Base-by-base conservation (phyloP, 1,140 invertebrate genomes). In the Cotesia chilonis region DNA sequence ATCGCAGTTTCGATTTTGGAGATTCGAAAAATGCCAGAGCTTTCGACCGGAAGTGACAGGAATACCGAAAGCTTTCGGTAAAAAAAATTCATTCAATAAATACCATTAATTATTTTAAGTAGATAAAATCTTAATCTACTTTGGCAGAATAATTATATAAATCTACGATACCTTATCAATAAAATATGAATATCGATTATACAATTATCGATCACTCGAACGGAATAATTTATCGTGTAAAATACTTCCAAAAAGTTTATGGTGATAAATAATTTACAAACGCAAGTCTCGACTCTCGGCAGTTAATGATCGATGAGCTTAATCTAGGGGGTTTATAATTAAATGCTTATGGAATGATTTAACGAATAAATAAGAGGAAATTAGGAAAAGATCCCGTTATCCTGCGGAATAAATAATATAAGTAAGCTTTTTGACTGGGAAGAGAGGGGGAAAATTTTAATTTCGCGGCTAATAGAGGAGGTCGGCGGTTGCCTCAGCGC, bases 401-500 rank as follows among this genome's bases (percentile, higher is more conserved):
- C 54, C 54, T 55, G 54, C 54, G 54, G 54, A 55, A 55, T 55
- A 55, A 17, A 55, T 55, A 55, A 55, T n/a, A n/a, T 55, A 14
- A 55, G 12, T n/a, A 5, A 55, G 12, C 54, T 55, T 55, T 55
- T 55, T 55, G n/a, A 55, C 6, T 9, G 10, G 10, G 10, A 47
- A 10, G 10, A 3, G 10, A 47, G 41, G 6, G 38, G 41, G 7
- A 47, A 47, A 47, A 10, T 6, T 9, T 47, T 2, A 47, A 47
- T 47, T 47, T 41, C 6, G 10, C 10, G 41, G 41, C 5, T 78
- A 87, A 73, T 86, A 92, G 60, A 92, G 85, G 77, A 92, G 85
- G 83, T 92, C 91, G 4, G 90, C 88, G 38, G 90, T 90, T 60
- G 89, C 89, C 76, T 91, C 90, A 68, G 90, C 89, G 55, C 89